Conservation (phyloP, 1,140 invertebrate species). For the Drosophila grimshawi region DNA sequence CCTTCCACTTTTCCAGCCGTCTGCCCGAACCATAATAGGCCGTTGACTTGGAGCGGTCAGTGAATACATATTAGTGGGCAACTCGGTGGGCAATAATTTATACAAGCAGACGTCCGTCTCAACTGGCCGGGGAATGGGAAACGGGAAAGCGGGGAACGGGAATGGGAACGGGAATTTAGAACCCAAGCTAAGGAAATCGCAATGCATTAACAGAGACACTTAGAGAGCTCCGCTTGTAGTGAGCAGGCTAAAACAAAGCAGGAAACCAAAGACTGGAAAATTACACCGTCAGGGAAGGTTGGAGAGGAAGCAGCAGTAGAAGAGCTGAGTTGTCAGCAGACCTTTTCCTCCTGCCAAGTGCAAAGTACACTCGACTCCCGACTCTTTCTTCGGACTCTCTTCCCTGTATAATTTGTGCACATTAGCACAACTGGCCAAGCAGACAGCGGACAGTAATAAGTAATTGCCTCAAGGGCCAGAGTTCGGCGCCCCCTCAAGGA, state of each 20-base stretch:
- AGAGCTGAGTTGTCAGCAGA: constrained; percentile 25
- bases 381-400: constrained; percentile 14
- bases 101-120: constrained; percentile 59
- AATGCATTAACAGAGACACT: constrained; percentile 67
- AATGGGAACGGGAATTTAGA: constrained; percentile 18
- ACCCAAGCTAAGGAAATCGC: constrained; percentile 65
- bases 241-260: constrained; percentile 74
- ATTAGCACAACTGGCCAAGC: constrained; percentile 69
- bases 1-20: constrained; percentile 40
- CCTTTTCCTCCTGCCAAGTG: constrained; percentile 32
- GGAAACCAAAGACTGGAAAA: constrained; percentile 79
- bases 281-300: constrained; percentile 49
- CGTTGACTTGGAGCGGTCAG: constrained; percentile 78
- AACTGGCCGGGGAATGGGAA: constrained; percentile 33
- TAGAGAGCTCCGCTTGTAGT: constrained; percentile 20
- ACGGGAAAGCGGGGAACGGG: not conserved
- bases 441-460: constrained; percentile 42
- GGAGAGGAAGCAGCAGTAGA: not conserved
- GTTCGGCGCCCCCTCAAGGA: constrained; percentile 53
- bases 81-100: constrained; percentile 75
- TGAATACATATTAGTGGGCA: constrained; percentile 74
- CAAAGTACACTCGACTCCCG: constrained; percentile 25
- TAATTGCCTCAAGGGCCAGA: constrained; percentile 60
- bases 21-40: constrained; percentile 57
- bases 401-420: constrained; percentile 67